Evolutionary conservation across 2,888 invertebrate genomes (phyloP), one percentile per base, ranked within the genome.

Genomic region (Caenorhabditis japonica): DNA sequence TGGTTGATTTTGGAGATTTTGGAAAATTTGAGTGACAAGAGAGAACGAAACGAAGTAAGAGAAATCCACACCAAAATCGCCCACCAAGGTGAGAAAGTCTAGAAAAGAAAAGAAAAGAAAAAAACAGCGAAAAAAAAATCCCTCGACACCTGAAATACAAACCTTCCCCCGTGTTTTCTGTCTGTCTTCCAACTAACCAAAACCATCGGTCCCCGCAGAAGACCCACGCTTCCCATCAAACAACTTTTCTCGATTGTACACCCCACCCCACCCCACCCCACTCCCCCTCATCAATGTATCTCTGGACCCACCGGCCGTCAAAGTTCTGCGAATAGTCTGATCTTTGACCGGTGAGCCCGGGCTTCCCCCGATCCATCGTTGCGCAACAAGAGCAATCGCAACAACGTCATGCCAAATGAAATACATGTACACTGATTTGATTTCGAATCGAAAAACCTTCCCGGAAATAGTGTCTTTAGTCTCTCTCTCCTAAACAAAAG

Each of bases 351-450:
- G 66, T 66, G 66, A 66, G 66, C 43, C 56, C 39, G 49, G 53
- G 10, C n/a, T 12, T 47, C 36, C 46, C 13, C 47, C 62, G 53
- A 53, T 62, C 62, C 52, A 53, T 62, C 62, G 46, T 56, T 44
- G n/a, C n/a, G n/a, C n/a, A n/a, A n/a, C n/a, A n/a, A n/a, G n/a
- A n/a, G n/a, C n/a, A n/a, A n/a, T n/a, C 44, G 38, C 43, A 53
- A 56, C 34, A 43, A 56, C 39, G 55, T 55, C 53, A 64, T 64
- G 66, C 66, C 66, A 66, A 66, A 56, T 49, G 56, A 66, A 51
- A 56, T 56, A 66, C 56, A 56, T 66, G 66, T 56, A 64, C 41
- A 55, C n/a, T n/a, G n/a, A n/a, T n/a, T n/a, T n/a, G n/a, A n/a
- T n/a, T n/a, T n/a, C n/a, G 38, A 61, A 43, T 39, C 33, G 49